These are phyloP conservation scores for Amblyteles armatorius DNA, from an alignment of 2,888 invertebrate genomes.

Conservation along the genomic window DNA sequence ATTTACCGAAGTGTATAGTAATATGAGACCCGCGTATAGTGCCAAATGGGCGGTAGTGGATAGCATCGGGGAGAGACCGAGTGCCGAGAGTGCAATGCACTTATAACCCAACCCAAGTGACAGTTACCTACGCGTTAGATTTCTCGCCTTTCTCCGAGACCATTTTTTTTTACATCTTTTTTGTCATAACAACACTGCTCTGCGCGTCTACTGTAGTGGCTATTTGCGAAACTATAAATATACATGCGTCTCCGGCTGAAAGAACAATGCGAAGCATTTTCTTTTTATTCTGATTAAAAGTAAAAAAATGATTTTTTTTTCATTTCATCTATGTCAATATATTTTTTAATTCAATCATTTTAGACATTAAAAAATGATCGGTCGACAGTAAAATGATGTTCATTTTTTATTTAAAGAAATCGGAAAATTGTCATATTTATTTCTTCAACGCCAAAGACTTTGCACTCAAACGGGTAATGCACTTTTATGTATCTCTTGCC, in stretches of 20 bases:
- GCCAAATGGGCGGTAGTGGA: constrained; percentile 56
- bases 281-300: background rate
- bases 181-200: constrained; percentile 12
- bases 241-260: background rate
- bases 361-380: no score
- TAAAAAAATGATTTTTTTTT: background rate
- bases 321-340: background rate
- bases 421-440: background rate
- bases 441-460: background rate
- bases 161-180: constrained; percentile 37
- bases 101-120: constrained; percentile 68
- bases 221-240: background rate
- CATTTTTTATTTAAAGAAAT: no score
- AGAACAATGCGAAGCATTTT: background rate
- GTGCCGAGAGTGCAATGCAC: constrained; percentile 66
- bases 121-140: constrained; percentile 71
- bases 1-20: constrained; percentile 7
- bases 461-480: background rate
- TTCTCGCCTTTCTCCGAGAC: constrained; percentile 73
- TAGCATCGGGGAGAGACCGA: constrained; percentile 56
- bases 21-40: background rate
- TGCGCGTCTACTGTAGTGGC: background rate
- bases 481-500: background rate
- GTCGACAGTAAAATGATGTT: no score
- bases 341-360: background rate